Conservation (phyloP, 2,888 invertebrate species). For the Adela reaumurella region DNA sequence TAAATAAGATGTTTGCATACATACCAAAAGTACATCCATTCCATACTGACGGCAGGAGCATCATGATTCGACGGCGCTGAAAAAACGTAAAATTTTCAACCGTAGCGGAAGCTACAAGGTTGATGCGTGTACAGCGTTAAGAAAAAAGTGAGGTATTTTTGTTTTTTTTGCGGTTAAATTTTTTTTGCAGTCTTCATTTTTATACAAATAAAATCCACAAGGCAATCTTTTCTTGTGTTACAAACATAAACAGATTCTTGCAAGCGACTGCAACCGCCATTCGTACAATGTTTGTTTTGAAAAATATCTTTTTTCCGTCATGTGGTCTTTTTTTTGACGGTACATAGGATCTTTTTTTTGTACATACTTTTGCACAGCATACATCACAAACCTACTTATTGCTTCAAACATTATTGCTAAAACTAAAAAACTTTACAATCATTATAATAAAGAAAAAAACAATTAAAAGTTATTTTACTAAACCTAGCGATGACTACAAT, state of each 20-base stretch:
- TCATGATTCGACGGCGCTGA: not conserved
- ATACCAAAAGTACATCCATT: too few relatives aligned
- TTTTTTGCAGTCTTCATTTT: slow-evolving; percentile 25
- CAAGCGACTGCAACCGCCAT: slow-evolving; percentile 25
- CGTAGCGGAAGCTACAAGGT: not conserved
- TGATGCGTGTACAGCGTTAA: not conserved
- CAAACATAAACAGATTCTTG: slow-evolving; percentile 18
- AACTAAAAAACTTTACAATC: not conserved
- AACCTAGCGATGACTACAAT: too few relatives aligned
- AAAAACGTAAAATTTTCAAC: not conserved
- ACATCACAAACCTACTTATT: slow-evolving; percentile 4
- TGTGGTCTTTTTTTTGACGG: slow-evolving; percentile 14
- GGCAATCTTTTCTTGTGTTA: slow-evolving; percentile 45
- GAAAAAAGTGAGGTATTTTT: slow-evolving; percentile 18
- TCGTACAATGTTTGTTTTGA: slow-evolving; percentile 28
- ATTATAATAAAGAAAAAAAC: too few relatives aligned
- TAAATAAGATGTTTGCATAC: too few relatives aligned
- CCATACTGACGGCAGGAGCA: not conserved
- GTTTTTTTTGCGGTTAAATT: slow-evolving; percentile 35
- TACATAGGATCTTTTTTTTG: slow-evolving; percentile 9
- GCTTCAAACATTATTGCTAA: not conserved
- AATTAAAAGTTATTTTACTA: too few relatives aligned
- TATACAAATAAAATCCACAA: slow-evolving; percentile 39
- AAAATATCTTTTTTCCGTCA: slow-evolving; percentile 37
- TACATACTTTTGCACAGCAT: slow-evolving; percentile 14